Base-by-base conservation (phyloP, 2,797 vertebrate genomes). In the Hemibagrus guttatus region DNA sequence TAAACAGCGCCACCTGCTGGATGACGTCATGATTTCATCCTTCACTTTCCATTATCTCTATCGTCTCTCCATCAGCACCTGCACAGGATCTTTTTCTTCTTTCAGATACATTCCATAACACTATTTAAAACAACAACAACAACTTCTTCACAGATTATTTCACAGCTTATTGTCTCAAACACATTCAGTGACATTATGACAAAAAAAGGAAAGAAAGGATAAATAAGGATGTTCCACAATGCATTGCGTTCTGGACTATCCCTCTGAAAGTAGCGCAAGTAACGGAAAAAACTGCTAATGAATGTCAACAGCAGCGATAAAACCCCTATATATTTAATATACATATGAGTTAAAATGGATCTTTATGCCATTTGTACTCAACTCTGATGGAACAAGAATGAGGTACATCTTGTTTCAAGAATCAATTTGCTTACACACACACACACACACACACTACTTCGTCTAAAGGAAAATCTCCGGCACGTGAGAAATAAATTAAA, bases 1-100 rank as follows among this genome's bases (percentile, higher is more conserved):
- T 31, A 28, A 68, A 69, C 19, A 9, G 2, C n/a, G 76, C 76
- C 85, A 39, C 66, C 85, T 86, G 54, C 78, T 86, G 78, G 85
- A 71, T 9, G 16, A 46, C 2, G 31, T 72, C 52, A 71, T 23
- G 39, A 39, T 79, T 17, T 52, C n/a, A 14, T 2, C 72, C n/a
- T 5, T 74, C 5, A n/a, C 31, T 0, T 11, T 71, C 5, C 69
- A 35, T 5, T 5, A 42, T 4, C n/a, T 54, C 28, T 17, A 54
- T 75, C 72, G n/a, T 16, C 14, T n/a, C 6, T 49, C 12, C 23
- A 6, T 14, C 23, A 68, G 21, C 49, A 54, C 6, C 2, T 13
- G 2, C 13, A 54, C 46, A 28, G 7, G 35, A 35, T 23, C 6
- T 79, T 79, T 6, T 58, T 14, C 6, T 79, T 79, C 21, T 35